Evolutionary conservation across 2,888 invertebrate species (phyloP).

Genomic region (Melinaea marsaeus): DNA sequence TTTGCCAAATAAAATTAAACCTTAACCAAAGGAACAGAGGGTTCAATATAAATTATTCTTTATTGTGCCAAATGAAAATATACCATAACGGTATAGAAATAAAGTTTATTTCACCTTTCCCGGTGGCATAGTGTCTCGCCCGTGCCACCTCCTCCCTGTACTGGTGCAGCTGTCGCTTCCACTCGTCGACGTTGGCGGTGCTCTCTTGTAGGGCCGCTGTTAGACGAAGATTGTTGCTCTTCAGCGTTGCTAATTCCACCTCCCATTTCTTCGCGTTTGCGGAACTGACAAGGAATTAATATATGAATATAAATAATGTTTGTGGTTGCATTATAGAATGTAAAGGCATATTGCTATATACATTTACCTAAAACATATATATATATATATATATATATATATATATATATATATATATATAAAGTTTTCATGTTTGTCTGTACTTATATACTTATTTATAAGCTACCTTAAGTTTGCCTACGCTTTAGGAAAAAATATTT

Average conservation of each 20-base stretch:
- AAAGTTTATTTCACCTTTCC: slow-evolving; percentile 52
- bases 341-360: too few species aligned
- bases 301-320: neutral
- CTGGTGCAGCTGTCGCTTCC: slow-evolving; percentile 97
- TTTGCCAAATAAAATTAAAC: too few species aligned
- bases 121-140: slow-evolving; percentile 76
- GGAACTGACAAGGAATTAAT: slow-evolving; percentile 80
- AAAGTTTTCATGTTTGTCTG: too few species aligned
- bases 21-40: too few species aligned
- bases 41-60: too few species aligned
- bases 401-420: too few species aligned
- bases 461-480: too few species aligned
- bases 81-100: neutral
- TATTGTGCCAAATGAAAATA: neutral
- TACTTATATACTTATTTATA: too few species aligned
- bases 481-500: too few species aligned
- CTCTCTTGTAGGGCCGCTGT: slow-evolving; percentile 96
- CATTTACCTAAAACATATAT: too few species aligned
- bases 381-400: too few species aligned
- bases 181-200: slow-evolving; percentile 98
- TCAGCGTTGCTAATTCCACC: slow-evolving; percentile 95
- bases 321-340: too few species aligned
- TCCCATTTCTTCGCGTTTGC: slow-evolving; percentile 99
- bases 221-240: slow-evolving; percentile 96
- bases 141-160: slow-evolving; percentile 94